These are phyloP conservation scores for Numida meleagris DNA, from an alignment of 2,113 vertebrate species.

Conservation along the genomic window DNA sequence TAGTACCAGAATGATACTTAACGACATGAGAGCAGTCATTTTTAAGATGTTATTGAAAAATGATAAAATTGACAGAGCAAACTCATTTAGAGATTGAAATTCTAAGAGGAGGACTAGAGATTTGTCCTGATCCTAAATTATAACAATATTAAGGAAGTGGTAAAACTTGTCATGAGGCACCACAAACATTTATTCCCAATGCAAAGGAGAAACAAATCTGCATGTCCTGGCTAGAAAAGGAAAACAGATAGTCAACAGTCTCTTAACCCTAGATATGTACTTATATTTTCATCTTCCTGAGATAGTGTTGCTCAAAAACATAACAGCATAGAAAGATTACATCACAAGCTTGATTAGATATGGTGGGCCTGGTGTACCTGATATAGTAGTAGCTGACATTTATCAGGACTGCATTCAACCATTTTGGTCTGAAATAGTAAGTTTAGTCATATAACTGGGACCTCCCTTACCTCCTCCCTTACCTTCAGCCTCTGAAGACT, in stretches of 20 bases:
- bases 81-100: neutral
- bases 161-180: neutral
- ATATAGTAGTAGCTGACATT: neutral
- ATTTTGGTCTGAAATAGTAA: neutral
- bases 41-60: neutral
- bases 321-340: neutral
- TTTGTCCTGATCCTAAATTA: neutral
- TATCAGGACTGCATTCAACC: neutral
- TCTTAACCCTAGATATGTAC: neutral
- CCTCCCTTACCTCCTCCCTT: neutral
- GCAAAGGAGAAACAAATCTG: slow-evolving; percentile 17
- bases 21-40: neutral
- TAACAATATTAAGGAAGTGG: neutral
- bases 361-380: neutral
- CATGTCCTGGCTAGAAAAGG: neutral
- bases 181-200: neutral
- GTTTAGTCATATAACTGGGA: neutral
- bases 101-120: neutral
- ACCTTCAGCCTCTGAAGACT: neutral
- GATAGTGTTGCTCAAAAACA: neutral
- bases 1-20: neutral
- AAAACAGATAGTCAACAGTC: neutral
- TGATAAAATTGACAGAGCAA: neutral
- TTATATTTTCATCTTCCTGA: neutral
- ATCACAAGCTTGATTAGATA: neutral